phyloP scores from a whole-genome alignment of 2,888 invertebrate species.

The Conomelus anceps region DNA sequence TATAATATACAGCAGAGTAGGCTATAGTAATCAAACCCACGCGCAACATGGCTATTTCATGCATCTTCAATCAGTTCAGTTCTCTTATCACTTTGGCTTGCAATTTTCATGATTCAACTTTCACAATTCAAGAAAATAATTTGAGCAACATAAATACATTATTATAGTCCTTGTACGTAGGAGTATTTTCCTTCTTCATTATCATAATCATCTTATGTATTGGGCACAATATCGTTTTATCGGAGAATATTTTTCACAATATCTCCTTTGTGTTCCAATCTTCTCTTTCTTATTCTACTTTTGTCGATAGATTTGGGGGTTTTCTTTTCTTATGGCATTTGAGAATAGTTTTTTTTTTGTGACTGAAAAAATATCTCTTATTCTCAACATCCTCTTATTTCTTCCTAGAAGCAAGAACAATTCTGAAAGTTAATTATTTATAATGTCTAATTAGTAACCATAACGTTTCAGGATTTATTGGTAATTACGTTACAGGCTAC shows the following conservation, averaged over 20 bases:
- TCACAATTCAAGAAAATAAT: background rate
- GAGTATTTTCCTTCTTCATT: background rate
- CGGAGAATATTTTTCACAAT: too few relatives aligned
- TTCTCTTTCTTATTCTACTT: background rate
- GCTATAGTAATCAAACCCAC: background rate
- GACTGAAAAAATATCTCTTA: too few relatives aligned
- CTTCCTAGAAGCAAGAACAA: too few relatives aligned
- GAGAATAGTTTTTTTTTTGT: too few relatives aligned
- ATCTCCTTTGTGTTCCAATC: background rate
- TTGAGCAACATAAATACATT: background rate
- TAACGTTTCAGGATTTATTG: too few relatives aligned
- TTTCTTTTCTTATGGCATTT: background rate
- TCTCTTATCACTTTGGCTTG: background rate
- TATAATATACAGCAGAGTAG: background rate
- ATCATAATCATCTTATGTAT: background rate
- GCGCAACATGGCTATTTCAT: background rate
- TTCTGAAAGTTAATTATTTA: too few relatives aligned
- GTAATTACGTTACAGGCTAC: too few relatives aligned
- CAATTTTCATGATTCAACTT: background rate
- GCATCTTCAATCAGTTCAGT: background rate
- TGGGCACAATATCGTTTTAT: too few relatives aligned
- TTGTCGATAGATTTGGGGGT: background rate
- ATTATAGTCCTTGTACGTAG: background rate
- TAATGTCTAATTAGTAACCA: too few relatives aligned
- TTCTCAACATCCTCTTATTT: too few relatives aligned